Base-by-base conservation (phyloP, 2,797 vertebrate genomes). In the Protosalanx chinensis region DNA sequence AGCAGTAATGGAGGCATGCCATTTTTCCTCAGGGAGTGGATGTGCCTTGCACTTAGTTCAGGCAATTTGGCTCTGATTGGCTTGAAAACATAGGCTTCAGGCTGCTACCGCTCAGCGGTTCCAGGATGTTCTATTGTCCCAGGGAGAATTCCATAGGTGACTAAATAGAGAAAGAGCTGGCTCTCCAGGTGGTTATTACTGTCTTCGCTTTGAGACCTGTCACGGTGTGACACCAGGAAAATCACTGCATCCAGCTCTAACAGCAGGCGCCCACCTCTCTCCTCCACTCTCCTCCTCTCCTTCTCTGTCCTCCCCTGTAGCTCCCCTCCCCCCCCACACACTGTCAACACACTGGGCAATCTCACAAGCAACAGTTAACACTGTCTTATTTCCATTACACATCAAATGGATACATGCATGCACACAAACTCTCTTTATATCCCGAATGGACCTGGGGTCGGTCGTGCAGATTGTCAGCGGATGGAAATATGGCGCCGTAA, bases 41-140 rank as follows among this genome's bases (percentile, higher is more conserved):
- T 89, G 88, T 91, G 87, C 79, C 85, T 85, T 76, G 83, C 79
- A 77, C 71, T 72, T 73, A 46, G 76, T 82, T 84, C 72, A 76
- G 76, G 71, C 89, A 88, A 91, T 90, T 90, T 88, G 63, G 64
- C 78, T 84, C 79, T 89, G 90, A 90, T 89, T 91, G 86, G 75
- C 75, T 57, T 72, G 76, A 88, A 88, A 92, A 82, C 78, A 82
- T 60, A 78, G 72, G 72, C 78, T 85, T 82, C 79, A 66, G 67
- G 67, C 30, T 64, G 68, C 67, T 61, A 77, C 77, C 76, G 6
- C 20, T 27, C 67, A 65, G 76, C 84, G 76, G 76, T 80, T 82
- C 67, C 72, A 68, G 71, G 76, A 67, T 80, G 76, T 68, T 74
- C 68, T 61, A 70, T 81, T 80, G 76, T 87, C 86, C 80, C 76